Conservation (phyloP, 1,140 invertebrate genomes). For the Drosophila bipectinata region DNA sequence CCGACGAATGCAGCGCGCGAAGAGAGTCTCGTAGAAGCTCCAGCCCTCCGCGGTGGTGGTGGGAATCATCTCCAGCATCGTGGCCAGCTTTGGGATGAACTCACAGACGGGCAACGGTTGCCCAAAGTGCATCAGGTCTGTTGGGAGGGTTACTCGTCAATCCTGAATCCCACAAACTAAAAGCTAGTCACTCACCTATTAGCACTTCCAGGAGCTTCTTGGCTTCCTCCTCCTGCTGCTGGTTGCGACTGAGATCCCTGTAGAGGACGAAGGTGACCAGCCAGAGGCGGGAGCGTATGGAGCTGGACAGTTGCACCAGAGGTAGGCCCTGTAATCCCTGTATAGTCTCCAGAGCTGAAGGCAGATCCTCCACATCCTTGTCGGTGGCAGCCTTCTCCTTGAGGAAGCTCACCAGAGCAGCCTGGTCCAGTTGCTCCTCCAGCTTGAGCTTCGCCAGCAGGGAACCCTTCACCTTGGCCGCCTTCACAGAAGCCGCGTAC, state of each 20-base stretch:
- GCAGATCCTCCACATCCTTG: slow-evolving; percentile 25
- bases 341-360: slow-evolving; percentile 22
- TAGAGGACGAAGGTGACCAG: slow-evolving; percentile 45
- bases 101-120: slow-evolving; percentile 54
- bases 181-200: slow-evolving; percentile 32
- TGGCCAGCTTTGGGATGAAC: slow-evolving; percentile 28
- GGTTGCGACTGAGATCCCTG: slow-evolving; percentile 30
- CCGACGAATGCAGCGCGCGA: slow-evolving; percentile 56
- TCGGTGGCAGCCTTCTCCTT: slow-evolving; percentile 5
- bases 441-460: slow-evolving; percentile 42
- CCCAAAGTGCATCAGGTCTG: slow-evolving; percentile 67
- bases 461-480: slow-evolving; percentile 34
- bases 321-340: slow-evolving; percentile 43
- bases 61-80: slow-evolving; percentile 43
- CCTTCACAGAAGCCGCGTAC: slow-evolving; percentile 6
- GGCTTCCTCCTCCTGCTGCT: slow-evolving; percentile 11
- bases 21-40: slow-evolving; percentile 62
- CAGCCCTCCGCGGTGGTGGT: slow-evolving; percentile 13
- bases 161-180: too few relatives aligned
- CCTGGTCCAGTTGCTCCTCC: neutral
- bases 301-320: slow-evolving; percentile 29
- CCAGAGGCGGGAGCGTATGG: slow-evolving; percentile 54
- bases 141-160: neutral
- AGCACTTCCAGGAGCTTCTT: slow-evolving; percentile 39
- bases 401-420: slow-evolving; percentile 1